Conservation (phyloP, 1,140 invertebrate genomes). For the Aricia agestis region DNA sequence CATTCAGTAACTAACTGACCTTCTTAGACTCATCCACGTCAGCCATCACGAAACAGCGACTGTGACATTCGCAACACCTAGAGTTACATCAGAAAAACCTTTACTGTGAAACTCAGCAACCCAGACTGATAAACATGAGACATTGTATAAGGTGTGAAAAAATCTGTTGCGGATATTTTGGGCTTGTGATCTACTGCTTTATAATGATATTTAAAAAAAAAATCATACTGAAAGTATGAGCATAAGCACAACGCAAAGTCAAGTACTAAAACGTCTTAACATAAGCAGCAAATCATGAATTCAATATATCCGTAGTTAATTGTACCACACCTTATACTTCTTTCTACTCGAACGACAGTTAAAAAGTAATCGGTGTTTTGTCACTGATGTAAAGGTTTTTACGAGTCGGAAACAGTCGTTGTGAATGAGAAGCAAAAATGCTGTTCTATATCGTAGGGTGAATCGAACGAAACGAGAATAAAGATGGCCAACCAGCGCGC, state of each 20-base stretch:
- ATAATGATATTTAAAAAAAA: too few relatives aligned
- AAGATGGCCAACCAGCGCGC: constrained; percentile 89
- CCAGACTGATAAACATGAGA: background rate
- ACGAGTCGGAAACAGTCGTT: constrained; percentile 14
- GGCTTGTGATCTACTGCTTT: too few relatives aligned
- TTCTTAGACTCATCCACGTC: constrained; percentile 36
- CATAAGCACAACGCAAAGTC: too few relatives aligned
- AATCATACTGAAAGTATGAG: too few relatives aligned
- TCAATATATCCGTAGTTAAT: too few relatives aligned
- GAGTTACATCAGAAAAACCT: constrained; percentile 17
- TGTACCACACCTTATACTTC: background rate
- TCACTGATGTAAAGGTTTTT: constrained; percentile 18
- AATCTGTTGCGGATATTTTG: too few relatives aligned
- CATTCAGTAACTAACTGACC: constrained; percentile 45
- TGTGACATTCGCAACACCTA: constrained; percentile 25
- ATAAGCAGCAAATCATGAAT: too few relatives aligned
- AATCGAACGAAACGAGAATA: constrained; percentile 88
- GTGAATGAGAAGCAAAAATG: constrained; percentile 42
- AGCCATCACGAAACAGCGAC: constrained; percentile 49
- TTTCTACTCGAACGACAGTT: background rate
- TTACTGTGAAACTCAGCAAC: background rate
- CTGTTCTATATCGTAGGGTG: constrained; percentile 77
- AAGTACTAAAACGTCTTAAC: too few relatives aligned
- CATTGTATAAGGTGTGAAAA: background rate
- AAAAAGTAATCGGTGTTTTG: background rate